Evolutionary conservation across 2,113 vertebrate genomes (phyloP), one percentile per base, ranked within the genome.

Genomic region (Crotophaga sulcirostris): DNA sequence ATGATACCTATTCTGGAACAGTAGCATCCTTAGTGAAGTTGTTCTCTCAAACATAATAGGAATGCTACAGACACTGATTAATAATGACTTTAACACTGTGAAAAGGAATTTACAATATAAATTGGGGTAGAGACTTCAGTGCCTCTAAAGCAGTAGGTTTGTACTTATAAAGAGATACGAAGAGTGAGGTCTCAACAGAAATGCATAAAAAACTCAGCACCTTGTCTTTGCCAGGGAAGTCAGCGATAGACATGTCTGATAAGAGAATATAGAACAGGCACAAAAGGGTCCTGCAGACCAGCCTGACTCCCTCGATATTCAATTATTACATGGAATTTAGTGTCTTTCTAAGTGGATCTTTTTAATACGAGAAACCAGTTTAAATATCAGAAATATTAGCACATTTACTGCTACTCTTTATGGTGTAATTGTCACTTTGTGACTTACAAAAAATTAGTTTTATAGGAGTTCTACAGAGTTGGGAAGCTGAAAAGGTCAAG

Each of bases 401-500:
- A 51, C 38, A 78, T 79, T 93, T 95, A 84, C 52, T 73, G 68
- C 51, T 79, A 42, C 45, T 89, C 54, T 88, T 90, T 80, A 63
- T 64, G 58, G 45, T 40, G 26, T 28, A 91, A 84, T 38, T 94
- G 56, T 54, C 28, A 68, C 40, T 91, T 94, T 54, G 21, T 92
- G 56, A 83, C 83, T 93, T 70, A 80, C 0, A 3, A 87, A 87
- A 91, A 93, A 94, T 84, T 59, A 90, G 26, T 77, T 72, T 94
- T 91, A 68, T 0, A 87, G 76, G 86, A 90, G 78, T 86, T 94
- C 74, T 64, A 47, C 38, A 38, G 76, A 89, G 31, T 52, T 66
- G 20, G 19, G 59, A 93, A 89, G 82, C 74, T 67, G 54, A 74
- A 94, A 87, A 96, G 77, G 87, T 80, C 89, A 96, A 90, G 60